Evolutionary conservation across 2,113 vertebrate genomes (phyloP), one percentile per base, ranked within the genome.

Genomic region (Zosterops borbonicus): DNA sequence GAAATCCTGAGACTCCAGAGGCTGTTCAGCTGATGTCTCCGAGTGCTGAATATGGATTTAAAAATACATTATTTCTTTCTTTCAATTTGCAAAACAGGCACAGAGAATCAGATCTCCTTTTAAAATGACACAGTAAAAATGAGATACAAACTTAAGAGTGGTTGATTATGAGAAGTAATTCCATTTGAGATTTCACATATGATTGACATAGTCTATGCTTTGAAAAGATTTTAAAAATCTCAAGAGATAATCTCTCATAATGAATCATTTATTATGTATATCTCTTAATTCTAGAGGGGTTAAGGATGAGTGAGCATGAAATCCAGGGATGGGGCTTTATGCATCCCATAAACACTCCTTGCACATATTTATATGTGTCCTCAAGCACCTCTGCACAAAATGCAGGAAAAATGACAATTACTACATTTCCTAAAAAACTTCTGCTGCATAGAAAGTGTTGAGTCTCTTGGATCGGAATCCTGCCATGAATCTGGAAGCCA

Each of bases 231-330:
- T 77, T 80, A 95, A 95, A 95, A 90, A 78, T 95, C 96, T 96
- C 88, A 75, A 94, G 87, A 95, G 83, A 96, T 94, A 97, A 78
- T 96, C 0, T 6, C 78, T 94, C 58, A 88, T 90, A 97, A 96
- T 96, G 92, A 97, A 97, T 97, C 83, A 97, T 97, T 98, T 97
- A 95, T 95, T 97, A 94, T 90, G 68, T 90, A 87, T 89, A 91
- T 84, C 90, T 97, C 64, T 92, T 96, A 94, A 96, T 97, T 97
- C 94, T 94, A 78, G 77, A 83, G 44, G 87, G 86, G 95, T 92
- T 96, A 96, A 96, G 96, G 90, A 95, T 95, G 93, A 97, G 75
- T 96, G 94, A 97, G 94, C 89, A 83, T 94, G 94, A 97, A 96
- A 97, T 73, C 92, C 84, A 90, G 76, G 75, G 92, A 89, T 90